Percentiles rank a stretch among this genome's conserved stretches.
phyloP scores from a whole-genome alignment of 2,888 invertebrate species.

The Agonopterix heracliana region DNA sequence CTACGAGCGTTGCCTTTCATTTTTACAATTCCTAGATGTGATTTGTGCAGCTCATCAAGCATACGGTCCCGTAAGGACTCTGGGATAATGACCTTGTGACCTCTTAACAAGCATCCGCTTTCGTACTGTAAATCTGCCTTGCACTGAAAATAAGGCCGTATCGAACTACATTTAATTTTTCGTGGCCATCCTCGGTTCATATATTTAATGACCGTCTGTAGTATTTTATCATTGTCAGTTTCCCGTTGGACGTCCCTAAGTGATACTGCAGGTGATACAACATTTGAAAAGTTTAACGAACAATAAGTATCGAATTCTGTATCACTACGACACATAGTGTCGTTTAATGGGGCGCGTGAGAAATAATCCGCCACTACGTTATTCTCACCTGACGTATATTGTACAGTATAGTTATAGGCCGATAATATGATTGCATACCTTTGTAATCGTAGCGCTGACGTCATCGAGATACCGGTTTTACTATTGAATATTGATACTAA shows the following conservation, averaged over 20 bases:
- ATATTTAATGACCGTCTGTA: slow-evolving; percentile 11
- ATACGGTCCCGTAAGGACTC: slow-evolving; percentile 3
- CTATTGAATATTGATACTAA: slow-evolving; percentile 8
- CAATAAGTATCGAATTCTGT: not conserved
- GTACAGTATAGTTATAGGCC: no score
- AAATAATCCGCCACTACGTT: no score
- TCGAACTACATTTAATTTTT: slow-evolving; percentile 8
- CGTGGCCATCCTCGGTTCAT: slow-evolving; percentile 13
- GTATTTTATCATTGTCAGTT: slow-evolving; percentile 1
- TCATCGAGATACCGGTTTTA: slow-evolving; percentile 5
- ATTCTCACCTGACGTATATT: no score
- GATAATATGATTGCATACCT: slow-evolving; percentile 1
- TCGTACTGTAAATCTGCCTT: slow-evolving; percentile 13
- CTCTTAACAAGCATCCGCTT: slow-evolving; percentile 14
- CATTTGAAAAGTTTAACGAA: not conserved
- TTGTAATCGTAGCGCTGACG: slow-evolving; percentile 6
- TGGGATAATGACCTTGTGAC: slow-evolving; percentile 14
- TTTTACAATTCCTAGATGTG: slow-evolving; percentile 15
- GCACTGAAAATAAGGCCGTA: slow-evolving; percentile 15
- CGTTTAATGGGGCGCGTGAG: not conserved
- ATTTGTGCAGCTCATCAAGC: slow-evolving; percentile 11
- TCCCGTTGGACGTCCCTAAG: slow-evolving; percentile 4
- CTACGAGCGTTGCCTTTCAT: slow-evolving; percentile 12
- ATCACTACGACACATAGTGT: not conserved
- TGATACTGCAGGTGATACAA: not conserved